These are phyloP conservation scores for Bombus soroeensis DNA, from an alignment of 1,140 invertebrate species.

Conservation along the genomic window DNA sequence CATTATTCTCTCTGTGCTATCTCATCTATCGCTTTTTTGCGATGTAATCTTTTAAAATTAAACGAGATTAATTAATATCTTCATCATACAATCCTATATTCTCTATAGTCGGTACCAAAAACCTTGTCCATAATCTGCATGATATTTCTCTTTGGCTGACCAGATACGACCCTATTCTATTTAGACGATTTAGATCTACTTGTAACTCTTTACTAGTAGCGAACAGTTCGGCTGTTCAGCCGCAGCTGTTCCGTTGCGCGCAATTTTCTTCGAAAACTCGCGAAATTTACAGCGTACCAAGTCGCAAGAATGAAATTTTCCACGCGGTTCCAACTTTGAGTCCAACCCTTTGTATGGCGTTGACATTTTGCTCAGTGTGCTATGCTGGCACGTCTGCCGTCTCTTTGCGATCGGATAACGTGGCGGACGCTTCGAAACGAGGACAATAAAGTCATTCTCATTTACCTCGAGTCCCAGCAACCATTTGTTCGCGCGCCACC, in stretches of 20 bases:
- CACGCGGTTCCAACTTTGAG: not conserved
- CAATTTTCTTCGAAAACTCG: not conserved
- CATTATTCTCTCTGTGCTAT: not conserved
- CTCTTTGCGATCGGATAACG: conserved; percentile 40
- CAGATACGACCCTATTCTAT: not conserved
- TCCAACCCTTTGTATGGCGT: not conserved
- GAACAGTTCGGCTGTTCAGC: not conserved
- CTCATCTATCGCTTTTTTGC: not conserved
- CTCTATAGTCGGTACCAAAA: too few relatives aligned
- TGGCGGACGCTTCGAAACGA: conserved; percentile 49
- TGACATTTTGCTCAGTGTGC: not conserved
- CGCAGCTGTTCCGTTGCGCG: not conserved
- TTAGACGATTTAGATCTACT: not conserved
- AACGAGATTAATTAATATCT: not conserved
- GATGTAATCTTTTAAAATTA: not conserved
- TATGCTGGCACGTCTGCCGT: not conserved
- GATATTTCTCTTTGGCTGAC: not conserved
- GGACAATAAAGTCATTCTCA: conserved; percentile 65
- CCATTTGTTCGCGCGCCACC: not conserved
- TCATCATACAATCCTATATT: not conserved
- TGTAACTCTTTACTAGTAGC: not conserved
- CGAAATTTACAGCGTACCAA: not conserved
- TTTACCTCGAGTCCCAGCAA: conserved; percentile 47
- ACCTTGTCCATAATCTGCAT: not conserved
- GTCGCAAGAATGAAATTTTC: not conserved